Base-by-base conservation (phyloP, 2,113 vertebrate genomes). In the Mirounga angustirostris region DNA sequence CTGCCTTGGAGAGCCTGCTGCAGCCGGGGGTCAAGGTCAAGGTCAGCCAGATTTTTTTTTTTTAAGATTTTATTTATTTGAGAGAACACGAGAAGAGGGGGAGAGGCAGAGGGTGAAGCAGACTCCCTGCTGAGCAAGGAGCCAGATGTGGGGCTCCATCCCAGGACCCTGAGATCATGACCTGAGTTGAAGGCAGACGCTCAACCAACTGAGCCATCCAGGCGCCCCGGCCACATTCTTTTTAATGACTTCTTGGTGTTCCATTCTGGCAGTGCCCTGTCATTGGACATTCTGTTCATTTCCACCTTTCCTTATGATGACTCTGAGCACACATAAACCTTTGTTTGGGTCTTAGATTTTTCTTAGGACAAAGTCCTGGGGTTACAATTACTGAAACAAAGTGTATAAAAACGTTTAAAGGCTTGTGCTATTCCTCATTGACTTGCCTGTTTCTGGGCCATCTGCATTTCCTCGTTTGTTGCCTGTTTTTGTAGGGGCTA, bases 281-380 rank as follows among this genome's bases (percentile, higher is more conserved):
- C 52, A n/a, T 59, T 43, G 36, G 84, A 54, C 21, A 9, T 19
- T 18, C 58, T n/a, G 65, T 30, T 81, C 26, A n/a, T 95, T 91
- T 46, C 80, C 28, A 83, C 22, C 9, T 59, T 91, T 80, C 63
- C 33, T 84, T 95, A 69, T 69, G 89, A 15, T 59, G 50, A 73
- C n/a, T 90, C 73, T 65, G 19, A 89, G 26, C 3, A 78, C 80
- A 71, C 56, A 73, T n/a, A 92, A 82, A 50, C 80, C 59, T 96
- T 96, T 97, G 67, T 96, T 80, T 93, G 46, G 82, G 50, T 36
- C 85, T 67, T 80, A 52, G 33, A 46, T 81, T 96, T 96, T 95
- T 89, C 33, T 92, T 96, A 59, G 79, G 78, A 79, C 81, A 59
- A 54, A 93, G 46, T 50, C 46, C 76, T 61, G n/a, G 73, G 89